Conservation (phyloP, 2,888 invertebrate genomes). For the Eucera pruinosa region DNA sequence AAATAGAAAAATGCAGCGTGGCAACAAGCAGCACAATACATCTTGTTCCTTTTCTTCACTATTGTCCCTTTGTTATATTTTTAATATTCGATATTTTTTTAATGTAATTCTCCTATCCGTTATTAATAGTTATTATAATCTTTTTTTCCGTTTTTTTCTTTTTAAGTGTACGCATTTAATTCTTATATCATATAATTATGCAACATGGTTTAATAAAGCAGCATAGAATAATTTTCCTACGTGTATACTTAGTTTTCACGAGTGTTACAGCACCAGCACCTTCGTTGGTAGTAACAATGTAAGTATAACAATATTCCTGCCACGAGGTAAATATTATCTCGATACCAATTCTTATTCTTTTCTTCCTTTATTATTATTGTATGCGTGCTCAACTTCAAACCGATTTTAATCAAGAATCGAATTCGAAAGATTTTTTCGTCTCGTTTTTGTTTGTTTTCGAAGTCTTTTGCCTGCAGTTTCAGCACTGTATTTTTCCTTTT, state of each 20-base stretch:
- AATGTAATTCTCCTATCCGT: conserved; percentile 42
- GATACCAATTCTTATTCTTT: conserved; percentile 19
- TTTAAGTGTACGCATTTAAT: conserved; percentile 49
- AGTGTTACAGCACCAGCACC: conserved; percentile 67
- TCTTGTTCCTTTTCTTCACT: conserved; percentile 55
- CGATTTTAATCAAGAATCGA: conserved; percentile 58
- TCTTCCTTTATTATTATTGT: conserved; percentile 1
- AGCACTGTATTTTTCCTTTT: conserved; percentile 31
- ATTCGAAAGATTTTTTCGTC: too few relatives aligned
- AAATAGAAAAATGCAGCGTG: conserved; percentile 23
- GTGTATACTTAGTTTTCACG: conserved; percentile 53
- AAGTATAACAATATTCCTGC: conserved; percentile 47
- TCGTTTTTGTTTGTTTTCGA: too few relatives aligned
- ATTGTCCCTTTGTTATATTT: conserved; percentile 62
- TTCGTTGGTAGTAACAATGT: conserved; percentile 63
- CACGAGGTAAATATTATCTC: conserved; percentile 26
- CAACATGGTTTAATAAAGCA: conserved; percentile 59
- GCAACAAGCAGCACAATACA: conserved; percentile 45
- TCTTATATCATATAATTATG: conserved; percentile 57
- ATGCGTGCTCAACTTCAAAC: conserved; percentile 49
- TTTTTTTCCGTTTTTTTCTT: too few relatives aligned
- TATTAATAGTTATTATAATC: conserved; percentile 13
- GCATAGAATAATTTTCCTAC: conserved; percentile 55
- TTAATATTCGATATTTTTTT: conserved; percentile 58
- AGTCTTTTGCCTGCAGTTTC: conserved; percentile 6